Evolutionary conservation across 2,797 vertebrate genomes (phyloP).

Genomic region (Nasua narica): DNA sequence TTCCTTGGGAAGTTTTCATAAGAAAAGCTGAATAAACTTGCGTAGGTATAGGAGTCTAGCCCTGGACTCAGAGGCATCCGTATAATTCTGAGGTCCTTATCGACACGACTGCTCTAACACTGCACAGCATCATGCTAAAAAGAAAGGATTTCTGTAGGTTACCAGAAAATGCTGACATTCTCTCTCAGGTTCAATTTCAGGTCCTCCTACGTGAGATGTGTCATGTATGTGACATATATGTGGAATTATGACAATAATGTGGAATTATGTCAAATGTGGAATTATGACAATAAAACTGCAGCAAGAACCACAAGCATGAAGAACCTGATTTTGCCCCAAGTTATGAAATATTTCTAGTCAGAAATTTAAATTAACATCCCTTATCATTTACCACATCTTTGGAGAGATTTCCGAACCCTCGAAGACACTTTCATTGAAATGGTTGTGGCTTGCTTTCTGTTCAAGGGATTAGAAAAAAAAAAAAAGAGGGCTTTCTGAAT

Average conservation of each 20-base stretch:
- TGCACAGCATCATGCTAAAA: background rate
- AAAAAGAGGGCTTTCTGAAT: background rate
- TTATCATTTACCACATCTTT: background rate
- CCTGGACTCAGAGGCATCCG: background rate
- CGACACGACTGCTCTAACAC: background rate
- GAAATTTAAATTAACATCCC: background rate
- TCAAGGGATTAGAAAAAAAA: background rate
- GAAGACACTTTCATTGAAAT: background rate
- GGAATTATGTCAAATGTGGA: too few relatives aligned
- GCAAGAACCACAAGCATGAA: background rate
- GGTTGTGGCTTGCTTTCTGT: background rate
- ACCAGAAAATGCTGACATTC: background rate
- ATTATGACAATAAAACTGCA: background rate
- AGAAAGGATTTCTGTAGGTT: background rate
- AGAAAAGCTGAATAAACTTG: slow-evolving; percentile 66
- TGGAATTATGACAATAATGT: background rate
- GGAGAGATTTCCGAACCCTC: background rate
- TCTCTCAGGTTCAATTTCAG: background rate
- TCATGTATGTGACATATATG: background rate
- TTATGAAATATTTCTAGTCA: background rate
- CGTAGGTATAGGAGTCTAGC: slow-evolving; percentile 28
- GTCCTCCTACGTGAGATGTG: background rate
- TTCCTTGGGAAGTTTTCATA: slow-evolving; percentile 75
- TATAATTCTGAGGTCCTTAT: background rate
- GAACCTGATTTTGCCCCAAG: background rate